These are phyloP conservation scores for Balanococcus diminutus DNA, from an alignment of 2,888 invertebrate species.

Conservation along the genomic window DNA sequence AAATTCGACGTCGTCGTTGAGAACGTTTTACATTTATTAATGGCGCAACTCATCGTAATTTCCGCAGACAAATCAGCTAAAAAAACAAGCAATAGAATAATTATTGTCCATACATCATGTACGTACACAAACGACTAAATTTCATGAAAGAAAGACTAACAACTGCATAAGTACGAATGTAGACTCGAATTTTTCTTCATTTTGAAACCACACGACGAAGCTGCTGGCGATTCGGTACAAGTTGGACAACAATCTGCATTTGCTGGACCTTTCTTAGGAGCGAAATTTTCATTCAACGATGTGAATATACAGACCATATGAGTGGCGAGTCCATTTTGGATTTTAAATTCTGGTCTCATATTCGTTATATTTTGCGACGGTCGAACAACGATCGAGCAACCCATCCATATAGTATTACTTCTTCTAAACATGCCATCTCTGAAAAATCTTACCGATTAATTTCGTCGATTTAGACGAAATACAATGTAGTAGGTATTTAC, in stretches of 20 bases:
- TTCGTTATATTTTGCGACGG: background rate
- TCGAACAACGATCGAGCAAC: background rate
- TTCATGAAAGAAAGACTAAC: no score
- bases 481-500: no score
- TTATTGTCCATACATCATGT: background rate
- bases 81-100: background rate
- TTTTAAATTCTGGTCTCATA: background rate
- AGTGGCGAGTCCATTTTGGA: background rate
- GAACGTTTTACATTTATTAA: background rate
- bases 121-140: background rate
- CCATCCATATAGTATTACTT: background rate
- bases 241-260: background rate
- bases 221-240: background rate
- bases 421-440: background rate
- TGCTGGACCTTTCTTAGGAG: background rate
- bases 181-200: background rate
- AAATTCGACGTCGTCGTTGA: background rate
- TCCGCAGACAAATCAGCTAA: background rate
- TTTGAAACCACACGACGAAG: background rate
- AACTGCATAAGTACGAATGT: background rate
- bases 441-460: background rate
- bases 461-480: background rate
- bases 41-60: background rate
- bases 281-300: background rate
- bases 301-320: conserved; percentile 15